Percentiles rank a stretch among this genome's conserved stretches.
Evolutionary conservation across 2,888 invertebrate species (phyloP).

Genomic region (Stramonita haemastoma): DNA sequence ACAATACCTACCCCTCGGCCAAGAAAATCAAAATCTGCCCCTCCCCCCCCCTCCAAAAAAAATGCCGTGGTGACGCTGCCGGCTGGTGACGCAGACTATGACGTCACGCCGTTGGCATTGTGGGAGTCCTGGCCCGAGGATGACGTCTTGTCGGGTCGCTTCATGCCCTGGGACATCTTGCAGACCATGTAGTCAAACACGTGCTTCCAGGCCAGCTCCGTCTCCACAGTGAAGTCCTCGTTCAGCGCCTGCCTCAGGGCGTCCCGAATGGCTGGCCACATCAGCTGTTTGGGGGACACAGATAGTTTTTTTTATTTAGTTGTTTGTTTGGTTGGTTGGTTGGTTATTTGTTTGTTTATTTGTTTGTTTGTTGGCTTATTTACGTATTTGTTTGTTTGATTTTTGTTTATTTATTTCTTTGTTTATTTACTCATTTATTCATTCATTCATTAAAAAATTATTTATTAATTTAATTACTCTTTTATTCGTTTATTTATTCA

Average conservation of each 20-base stretch:
- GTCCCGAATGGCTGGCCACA: conserved; percentile 69
- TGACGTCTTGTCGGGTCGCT: conserved; percentile 7
- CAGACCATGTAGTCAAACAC: conserved; percentile 66
- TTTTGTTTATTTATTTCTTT: too few species aligned
- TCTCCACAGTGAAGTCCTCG: conserved; percentile 61
- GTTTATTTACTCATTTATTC: too few species aligned
- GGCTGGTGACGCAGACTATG: neutral
- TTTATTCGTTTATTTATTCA: too few species aligned
- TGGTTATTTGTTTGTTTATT: too few species aligned
- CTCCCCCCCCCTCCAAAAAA: neutral
- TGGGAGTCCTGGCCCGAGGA: neutral
- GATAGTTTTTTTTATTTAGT: too few species aligned
- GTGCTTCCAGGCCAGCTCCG: conserved; percentile 66
- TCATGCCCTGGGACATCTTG: conserved; percentile 56
- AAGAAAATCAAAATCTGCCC: neutral
- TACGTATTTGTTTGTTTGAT: too few species aligned
- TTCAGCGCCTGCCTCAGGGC: conserved; percentile 61
- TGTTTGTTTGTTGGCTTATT: too few species aligned
- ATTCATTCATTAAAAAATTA: too few species aligned
- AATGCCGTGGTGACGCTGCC: too few species aligned
- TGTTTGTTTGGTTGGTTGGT: too few species aligned
- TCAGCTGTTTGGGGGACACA: conserved; percentile 54
- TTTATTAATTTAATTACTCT: too few species aligned
- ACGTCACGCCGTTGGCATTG: neutral
- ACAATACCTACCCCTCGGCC: neutral